Evolutionary conservation across 1,140 invertebrate genomes (phyloP).

Genomic region (Halotydeus destructor): DNA sequence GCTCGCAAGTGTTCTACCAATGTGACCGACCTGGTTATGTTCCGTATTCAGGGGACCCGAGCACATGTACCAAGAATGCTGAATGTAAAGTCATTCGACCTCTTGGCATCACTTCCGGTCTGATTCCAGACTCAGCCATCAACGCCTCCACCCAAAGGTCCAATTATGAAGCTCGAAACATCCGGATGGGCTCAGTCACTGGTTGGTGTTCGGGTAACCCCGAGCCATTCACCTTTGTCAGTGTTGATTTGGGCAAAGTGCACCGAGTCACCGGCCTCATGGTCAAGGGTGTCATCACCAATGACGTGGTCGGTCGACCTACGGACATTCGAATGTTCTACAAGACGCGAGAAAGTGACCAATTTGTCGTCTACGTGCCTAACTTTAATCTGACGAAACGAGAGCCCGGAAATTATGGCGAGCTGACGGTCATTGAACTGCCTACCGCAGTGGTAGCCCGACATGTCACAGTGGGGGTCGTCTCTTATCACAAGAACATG

Average conservation of each 20-base stretch:
- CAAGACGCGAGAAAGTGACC: slow-evolving; percentile 73
- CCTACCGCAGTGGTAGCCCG: slow-evolving; percentile 77
- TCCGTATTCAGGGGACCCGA: slow-evolving; percentile 67
- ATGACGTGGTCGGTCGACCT: slow-evolving; percentile 76
- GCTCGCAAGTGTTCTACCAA: slow-evolving; percentile 68
- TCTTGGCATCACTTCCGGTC: slow-evolving; percentile 67
- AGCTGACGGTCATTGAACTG: slow-evolving; percentile 80
- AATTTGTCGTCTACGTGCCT: slow-evolving; percentile 87
- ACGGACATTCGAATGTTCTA: slow-evolving; percentile 93
- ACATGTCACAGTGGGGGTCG: slow-evolving; percentile 75
- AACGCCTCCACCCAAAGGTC: slow-evolving; percentile 70
- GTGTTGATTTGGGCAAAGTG: slow-evolving; percentile 73
- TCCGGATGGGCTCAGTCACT: slow-evolving; percentile 74
- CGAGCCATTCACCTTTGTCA: slow-evolving; percentile 74
- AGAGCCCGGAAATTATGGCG: slow-evolving; percentile 69
- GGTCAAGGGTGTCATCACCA: slow-evolving; percentile 69
- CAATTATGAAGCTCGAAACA: slow-evolving; percentile 33
- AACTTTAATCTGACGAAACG: slow-evolving; percentile 82
- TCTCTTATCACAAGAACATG: slow-evolving; percentile 87
- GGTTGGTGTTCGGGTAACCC: slow-evolving; percentile 80
- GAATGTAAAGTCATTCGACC: slow-evolving; percentile 82
- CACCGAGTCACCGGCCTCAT: slow-evolving; percentile 62
- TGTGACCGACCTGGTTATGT: slow-evolving; percentile 80
- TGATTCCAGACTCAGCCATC: slow-evolving; percentile 82
- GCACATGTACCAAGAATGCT: slow-evolving; percentile 60